A percentile compares a stretch with the other conserved stretches of the same genome.
Evolutionary conservation across 2,888 invertebrate species (phyloP).

Genomic region (Sinhomidia bicolor): DNA sequence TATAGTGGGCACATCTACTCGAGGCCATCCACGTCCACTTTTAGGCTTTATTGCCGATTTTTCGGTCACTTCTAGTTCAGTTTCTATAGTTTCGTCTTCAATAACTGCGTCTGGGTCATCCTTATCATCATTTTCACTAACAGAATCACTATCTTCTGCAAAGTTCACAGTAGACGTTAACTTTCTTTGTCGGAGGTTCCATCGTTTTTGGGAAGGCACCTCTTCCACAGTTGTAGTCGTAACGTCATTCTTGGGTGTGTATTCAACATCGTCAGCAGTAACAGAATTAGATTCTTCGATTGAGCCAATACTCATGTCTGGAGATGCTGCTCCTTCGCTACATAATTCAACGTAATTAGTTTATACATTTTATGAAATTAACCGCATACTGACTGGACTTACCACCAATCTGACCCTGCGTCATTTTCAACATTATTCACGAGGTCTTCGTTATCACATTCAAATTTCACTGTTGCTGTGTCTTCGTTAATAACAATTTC

Average conservation of each 20-base stretch:
- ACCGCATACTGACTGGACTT: no score
- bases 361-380: no score
- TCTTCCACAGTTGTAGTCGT: not conserved
- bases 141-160: not conserved
- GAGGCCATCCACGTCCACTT: not conserved
- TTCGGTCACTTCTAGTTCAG: not conserved
- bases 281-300: not conserved
- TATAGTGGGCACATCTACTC: not conserved
- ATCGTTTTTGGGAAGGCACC: not conserved
- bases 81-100: no score
- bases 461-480: no score
- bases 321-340: slow-evolving; percentile 23
- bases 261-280: not conserved
- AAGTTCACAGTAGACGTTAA: not conserved
- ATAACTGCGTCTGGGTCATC: no score
- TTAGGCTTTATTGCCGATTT: not conserved
- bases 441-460: no score
- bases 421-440: no score
- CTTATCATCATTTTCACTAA: no score
- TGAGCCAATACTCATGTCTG: slow-evolving; percentile 12
- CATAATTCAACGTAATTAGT: no score
- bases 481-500: no score
- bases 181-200: not conserved
- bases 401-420: no score
- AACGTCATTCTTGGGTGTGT: no score